Conservation (phyloP, 2,797 vertebrate species). For the Ibycter americanus region DNA sequence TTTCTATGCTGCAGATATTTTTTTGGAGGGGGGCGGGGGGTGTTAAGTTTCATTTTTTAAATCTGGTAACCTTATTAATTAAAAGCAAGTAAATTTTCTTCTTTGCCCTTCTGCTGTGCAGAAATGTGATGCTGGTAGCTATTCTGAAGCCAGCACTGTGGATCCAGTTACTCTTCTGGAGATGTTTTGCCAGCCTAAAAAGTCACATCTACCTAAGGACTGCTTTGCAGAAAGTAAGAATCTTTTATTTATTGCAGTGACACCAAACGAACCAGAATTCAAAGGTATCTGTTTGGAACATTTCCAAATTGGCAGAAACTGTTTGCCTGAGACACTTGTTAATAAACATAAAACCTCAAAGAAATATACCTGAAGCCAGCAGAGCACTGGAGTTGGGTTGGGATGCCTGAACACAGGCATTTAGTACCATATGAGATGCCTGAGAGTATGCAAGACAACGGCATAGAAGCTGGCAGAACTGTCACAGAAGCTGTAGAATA, state of each 20-base stretch:
- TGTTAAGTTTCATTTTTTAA: background rate
- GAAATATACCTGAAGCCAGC: background rate
- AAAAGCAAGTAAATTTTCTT: background rate
- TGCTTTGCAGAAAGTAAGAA: slow-evolving; percentile 71
- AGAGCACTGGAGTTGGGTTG: background rate
- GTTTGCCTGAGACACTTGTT: background rate
- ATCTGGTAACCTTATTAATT: background rate
- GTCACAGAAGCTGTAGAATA: background rate
- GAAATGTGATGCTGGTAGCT: slow-evolving; percentile 45
- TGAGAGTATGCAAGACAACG: background rate
- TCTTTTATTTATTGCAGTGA: background rate
- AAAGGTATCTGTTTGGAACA: background rate
- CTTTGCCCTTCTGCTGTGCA: slow-evolving; percentile 4
- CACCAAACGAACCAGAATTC: background rate
- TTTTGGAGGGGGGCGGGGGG: fast-evolving
- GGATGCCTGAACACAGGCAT: background rate
- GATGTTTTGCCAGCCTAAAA: background rate
- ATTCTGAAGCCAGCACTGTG: slow-evolving; percentile 72
- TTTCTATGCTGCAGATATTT: background rate
- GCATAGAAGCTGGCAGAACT: background rate
- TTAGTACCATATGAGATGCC: background rate
- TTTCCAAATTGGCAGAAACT: background rate
- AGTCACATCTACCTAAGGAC: slow-evolving; percentile 56
- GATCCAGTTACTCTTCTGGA: slow-evolving; percentile 43
- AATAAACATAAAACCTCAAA: background rate